Conservation (phyloP, 2,797 vertebrate genomes). For the Scolopax bukidnonensis region DNA sequence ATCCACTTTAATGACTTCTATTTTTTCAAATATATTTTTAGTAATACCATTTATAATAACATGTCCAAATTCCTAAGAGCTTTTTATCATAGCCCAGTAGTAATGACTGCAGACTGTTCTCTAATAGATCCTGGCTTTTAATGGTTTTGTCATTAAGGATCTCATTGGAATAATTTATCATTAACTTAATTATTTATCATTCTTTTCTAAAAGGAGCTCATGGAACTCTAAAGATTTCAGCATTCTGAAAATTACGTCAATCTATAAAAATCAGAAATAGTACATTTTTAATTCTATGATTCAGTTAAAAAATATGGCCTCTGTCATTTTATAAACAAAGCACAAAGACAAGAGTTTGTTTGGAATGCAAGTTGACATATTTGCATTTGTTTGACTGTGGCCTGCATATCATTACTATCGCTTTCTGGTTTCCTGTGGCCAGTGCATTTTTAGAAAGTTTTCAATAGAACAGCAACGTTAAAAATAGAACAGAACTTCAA, state of each 20-base stretch:
- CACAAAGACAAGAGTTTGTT: not conserved
- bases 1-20: constrained; percentile 44
- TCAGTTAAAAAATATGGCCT: not conserved
- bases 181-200: constrained; percentile 69
- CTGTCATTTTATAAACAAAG: not conserved
- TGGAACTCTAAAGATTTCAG: not conserved
- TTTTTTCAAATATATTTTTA: constrained; percentile 59
- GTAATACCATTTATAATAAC: constrained; percentile 57
- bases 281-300: not conserved
- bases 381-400: not conserved
- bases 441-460: not conserved
- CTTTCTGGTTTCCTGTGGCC: not conserved
- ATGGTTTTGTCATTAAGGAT: constrained; percentile 66
- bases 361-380: not conserved
- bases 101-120: constrained; percentile 52
- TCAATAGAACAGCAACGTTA: not conserved
- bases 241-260: constrained; percentile 9
- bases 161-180: constrained; percentile 67
- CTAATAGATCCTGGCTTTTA: constrained; percentile 60
- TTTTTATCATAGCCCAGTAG: constrained; percentile 54
- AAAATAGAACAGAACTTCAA: not conserved
- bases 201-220: constrained; percentile 39
- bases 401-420: not conserved
- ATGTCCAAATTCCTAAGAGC: constrained; percentile 33
- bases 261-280: constrained; percentile 4